A percentile compares a stretch with the other conserved stretches of the same genome.
phyloP scores from a whole-genome alignment of 2,888 invertebrate species.

The Epistrophe eligans region DNA sequence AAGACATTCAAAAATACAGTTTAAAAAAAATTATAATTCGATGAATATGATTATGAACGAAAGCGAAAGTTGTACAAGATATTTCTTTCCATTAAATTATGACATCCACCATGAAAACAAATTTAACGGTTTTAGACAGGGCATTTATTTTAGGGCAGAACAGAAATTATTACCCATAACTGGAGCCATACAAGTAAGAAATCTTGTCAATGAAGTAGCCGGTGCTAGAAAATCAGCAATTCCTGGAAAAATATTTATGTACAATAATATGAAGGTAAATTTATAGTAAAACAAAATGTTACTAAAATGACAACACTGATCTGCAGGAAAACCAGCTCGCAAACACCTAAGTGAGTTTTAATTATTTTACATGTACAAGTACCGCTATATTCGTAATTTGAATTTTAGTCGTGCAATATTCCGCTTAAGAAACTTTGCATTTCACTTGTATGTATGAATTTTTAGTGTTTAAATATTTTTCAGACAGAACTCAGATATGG shows the following conservation, averaged over 20 bases:
- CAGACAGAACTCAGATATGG: too few species aligned
- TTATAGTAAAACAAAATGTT: neutral
- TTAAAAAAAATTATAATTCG: constrained; percentile 10
- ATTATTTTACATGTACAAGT: too few species aligned
- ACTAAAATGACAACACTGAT: neutral
- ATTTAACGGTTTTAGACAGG: constrained; percentile 47
- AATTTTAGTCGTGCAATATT: too few species aligned
- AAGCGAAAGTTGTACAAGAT: constrained; percentile 26
- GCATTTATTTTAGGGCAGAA: constrained; percentile 38
- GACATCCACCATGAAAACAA: constrained; percentile 53
- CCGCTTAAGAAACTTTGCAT: too few species aligned
- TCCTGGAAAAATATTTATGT: constrained; percentile 75
- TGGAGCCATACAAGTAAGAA: constrained; percentile 83
- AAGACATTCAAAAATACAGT: constrained; percentile 26
- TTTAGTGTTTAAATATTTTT: too few species aligned
- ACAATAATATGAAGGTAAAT: neutral
- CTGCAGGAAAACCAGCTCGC: neutral
- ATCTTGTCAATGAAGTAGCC: constrained; percentile 81
- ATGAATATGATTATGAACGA: constrained; percentile 43
- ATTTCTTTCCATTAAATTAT: constrained; percentile 24
- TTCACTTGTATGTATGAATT: too few species aligned
- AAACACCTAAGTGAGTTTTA: neutral
- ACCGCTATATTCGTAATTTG: too few species aligned
- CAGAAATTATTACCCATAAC: constrained; percentile 82
- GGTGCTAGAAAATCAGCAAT: constrained; percentile 76